Conservation (phyloP, 2,113 vertebrate species). For the Cinclus cinclus region DNA sequence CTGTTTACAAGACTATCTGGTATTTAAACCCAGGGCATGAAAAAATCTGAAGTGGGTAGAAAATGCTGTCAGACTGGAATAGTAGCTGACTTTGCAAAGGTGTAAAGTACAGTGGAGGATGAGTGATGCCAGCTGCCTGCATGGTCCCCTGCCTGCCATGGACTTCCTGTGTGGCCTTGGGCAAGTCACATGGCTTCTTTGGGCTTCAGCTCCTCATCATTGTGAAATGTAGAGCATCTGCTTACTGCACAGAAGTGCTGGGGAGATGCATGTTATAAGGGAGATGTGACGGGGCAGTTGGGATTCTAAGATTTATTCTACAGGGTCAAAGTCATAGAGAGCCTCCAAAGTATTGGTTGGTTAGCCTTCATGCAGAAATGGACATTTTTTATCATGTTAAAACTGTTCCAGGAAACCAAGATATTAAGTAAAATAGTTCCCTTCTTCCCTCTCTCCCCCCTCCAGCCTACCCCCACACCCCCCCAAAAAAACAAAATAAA, state of each 20-base stretch:
- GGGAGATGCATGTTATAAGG: not conserved
- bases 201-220: not conserved
- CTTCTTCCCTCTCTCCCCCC: accelerated
- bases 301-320: not conserved
- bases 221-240: not conserved
- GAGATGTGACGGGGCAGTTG: not conserved
- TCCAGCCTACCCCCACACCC: accelerated
- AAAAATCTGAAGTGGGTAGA: not conserved
- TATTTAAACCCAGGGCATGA: not conserved
- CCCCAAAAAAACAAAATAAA: accelerated
- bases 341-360: not conserved
- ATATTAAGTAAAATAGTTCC: not conserved
- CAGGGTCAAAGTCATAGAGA: not conserved
- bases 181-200: not conserved
- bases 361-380: not conserved
- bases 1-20: not conserved
- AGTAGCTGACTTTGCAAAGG: not conserved
- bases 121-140: not conserved
- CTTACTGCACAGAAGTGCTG: not conserved
- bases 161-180: not conserved
- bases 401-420: not conserved
- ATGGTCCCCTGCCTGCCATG: not conserved
- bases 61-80: conserved; percentile 5
- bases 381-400: not conserved
- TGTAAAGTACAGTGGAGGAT: not conserved